phyloP scores from a whole-genome alignment of 2,888 invertebrate genomes.

The Biston betularia region DNA sequence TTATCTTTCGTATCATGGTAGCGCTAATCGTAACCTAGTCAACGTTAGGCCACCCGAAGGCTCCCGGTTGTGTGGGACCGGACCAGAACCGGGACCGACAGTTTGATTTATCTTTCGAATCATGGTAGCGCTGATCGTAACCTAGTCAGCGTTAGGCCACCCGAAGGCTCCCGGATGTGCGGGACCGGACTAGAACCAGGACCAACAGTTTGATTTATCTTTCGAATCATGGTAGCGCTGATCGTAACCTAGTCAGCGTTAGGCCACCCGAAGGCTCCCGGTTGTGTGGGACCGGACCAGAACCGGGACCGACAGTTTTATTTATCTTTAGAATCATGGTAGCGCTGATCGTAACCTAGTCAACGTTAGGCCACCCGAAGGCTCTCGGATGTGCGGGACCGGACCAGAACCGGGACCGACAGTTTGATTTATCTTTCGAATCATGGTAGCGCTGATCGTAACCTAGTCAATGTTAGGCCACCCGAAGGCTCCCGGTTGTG shows the following conservation, averaged over 20 bases:
- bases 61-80: background rate
- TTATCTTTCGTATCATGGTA: background rate
- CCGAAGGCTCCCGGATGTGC: background rate
- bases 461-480: background rate
- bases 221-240: background rate
- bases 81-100: background rate
- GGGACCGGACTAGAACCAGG: background rate
- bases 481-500: background rate
- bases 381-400: background rate
- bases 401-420: background rate
- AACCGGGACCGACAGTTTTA: background rate
- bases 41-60: background rate
- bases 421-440: too few species aligned
- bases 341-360: background rate
- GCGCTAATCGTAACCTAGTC: background rate
- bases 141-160: too few species aligned
- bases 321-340: too few species aligned
- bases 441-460: background rate
- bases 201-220: too few species aligned
- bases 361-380: too few species aligned
- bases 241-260: background rate
- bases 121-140: background rate
- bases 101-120: background rate
- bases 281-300: background rate
- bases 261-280: too few species aligned